Evolutionary conservation across 2,888 invertebrate genomes (phyloP).

Genomic region (Orchesella flavescens): DNA sequence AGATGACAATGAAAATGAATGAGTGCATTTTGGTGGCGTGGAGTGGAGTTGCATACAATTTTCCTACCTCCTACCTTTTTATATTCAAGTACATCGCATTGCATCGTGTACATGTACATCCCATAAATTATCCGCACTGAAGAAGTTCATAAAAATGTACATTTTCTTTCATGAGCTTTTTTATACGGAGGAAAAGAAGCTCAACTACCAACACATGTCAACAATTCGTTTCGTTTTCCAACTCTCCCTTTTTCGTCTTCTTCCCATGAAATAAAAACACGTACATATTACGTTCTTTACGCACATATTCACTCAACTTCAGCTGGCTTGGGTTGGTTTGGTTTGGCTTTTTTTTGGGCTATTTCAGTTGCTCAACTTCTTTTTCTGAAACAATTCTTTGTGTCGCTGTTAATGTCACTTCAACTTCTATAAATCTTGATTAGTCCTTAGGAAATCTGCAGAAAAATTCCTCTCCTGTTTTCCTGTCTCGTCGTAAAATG

Average conservation of each 20-base stretch:
- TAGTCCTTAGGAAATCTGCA: conserved; percentile 9
- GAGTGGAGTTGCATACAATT: too few species aligned
- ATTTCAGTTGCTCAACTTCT: conserved; percentile 14
- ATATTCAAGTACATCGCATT: too few species aligned
- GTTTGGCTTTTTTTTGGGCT: too few species aligned
- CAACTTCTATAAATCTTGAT: conserved; percentile 50
- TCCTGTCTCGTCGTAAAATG: conserved; percentile 4
- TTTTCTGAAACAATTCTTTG: conserved; percentile 43
- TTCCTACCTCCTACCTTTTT: too few species aligned
- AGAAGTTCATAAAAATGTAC: too few species aligned
- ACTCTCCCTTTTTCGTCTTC: too few species aligned
- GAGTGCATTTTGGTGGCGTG: too few species aligned
- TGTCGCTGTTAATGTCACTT: conserved; percentile 44
- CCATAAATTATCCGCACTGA: too few species aligned
- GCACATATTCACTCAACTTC: neutral
- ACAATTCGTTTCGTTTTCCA: conserved; percentile 44
- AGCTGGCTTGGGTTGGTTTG: neutral
- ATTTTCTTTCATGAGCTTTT: too few species aligned
- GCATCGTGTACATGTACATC: too few species aligned
- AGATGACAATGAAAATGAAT: too few species aligned
- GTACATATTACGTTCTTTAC: neutral
- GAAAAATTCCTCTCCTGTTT: neutral
- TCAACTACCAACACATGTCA: conserved; percentile 27
- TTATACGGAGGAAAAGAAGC: neutral
- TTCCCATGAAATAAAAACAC: neutral